Evolutionary conservation across 2,797 vertebrate genomes (phyloP).

Genomic region (Lacerta viridis): DNA sequence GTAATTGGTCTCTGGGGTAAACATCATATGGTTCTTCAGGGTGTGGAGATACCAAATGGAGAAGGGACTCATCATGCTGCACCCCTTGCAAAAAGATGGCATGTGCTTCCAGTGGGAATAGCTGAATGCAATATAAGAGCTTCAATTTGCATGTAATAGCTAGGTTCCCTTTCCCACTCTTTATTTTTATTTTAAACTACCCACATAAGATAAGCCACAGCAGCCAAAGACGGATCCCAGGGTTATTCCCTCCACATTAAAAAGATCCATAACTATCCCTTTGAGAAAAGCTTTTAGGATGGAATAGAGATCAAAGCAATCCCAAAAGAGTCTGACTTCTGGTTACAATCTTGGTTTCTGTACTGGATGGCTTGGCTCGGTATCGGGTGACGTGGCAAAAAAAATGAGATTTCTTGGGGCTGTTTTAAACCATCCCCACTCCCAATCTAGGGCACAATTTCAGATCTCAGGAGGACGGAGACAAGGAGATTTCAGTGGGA

Average conservation of each 20-base stretch:
- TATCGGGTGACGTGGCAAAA: background rate
- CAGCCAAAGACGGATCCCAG: background rate
- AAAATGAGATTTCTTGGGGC: background rate
- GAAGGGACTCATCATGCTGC: slow-evolving; percentile 16
- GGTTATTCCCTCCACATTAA: background rate
- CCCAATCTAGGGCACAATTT: background rate
- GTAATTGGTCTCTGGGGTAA: slow-evolving; percentile 52
- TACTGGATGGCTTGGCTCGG: background rate
- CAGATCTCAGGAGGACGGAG: too few relatives aligned
- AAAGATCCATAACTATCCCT: slow-evolving; percentile 30
- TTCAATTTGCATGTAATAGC: slow-evolving; percentile 16
- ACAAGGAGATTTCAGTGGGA: background rate
- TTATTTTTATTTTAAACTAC: slow-evolving; percentile 28
- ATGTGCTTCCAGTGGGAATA: slow-evolving; percentile 6
- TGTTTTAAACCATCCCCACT: background rate
- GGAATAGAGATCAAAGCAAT: background rate
- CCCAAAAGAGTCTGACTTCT: slow-evolving; percentile 25
- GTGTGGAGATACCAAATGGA: background rate
- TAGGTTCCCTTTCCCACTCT: background rate
- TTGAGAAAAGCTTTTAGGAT: background rate
- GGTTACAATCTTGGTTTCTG: slow-evolving; percentile 1
- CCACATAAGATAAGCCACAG: background rate
- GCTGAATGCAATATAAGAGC: background rate
- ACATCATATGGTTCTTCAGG: slow-evolving; percentile 33
- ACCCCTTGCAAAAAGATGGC: background rate